A percentile compares a stretch with the other conserved stretches of the same genome.
These are phyloP conservation scores for Buphagus erythrorhynchus DNA, from an alignment of 2,797 vertebrate genomes.

Conservation along the genomic window DNA sequence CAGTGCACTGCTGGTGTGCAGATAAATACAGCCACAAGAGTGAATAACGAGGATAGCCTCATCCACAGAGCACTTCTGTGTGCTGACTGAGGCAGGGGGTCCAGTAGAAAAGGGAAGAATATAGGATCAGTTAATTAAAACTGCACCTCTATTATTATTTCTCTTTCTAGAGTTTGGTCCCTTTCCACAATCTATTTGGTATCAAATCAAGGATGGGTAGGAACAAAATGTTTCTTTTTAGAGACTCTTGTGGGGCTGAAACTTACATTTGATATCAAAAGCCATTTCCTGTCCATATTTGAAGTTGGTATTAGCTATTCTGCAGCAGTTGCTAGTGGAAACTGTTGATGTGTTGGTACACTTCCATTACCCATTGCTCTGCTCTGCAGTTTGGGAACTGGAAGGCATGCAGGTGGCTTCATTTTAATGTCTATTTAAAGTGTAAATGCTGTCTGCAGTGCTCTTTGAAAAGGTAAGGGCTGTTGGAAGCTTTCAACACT, in stretches of 20 bases:
- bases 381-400: conserved; percentile 18
- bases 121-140: conserved; percentile 53
- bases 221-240: conserved; percentile 80
- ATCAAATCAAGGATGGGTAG: not conserved
- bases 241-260: conserved; percentile 81
- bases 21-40: not conserved
- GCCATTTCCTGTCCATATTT: conserved; percentile 83
- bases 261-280: conserved; percentile 81
- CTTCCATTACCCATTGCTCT: conserved; percentile 53
- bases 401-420: conserved; percentile 51
- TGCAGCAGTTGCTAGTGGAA: conserved; percentile 69
- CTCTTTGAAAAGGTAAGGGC: conserved; percentile 47
- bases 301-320: conserved; percentile 76
- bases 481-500: conserved; percentile 30
- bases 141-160: conserved; percentile 72
- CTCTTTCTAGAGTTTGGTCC: conserved; percentile 71
- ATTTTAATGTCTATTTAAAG: conserved; percentile 68
- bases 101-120: not conserved
- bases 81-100: not conserved
- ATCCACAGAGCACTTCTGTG: not conserved
- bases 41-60: not conserved
- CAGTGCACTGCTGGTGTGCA: not conserved
- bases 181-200: conserved; percentile 75
- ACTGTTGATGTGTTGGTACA: conserved; percentile 59
- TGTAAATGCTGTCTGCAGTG: conserved; percentile 44